Evolutionary conservation across 2,888 invertebrate species (phyloP).

Genomic region (Caenorhabditis sp.): DNA sequence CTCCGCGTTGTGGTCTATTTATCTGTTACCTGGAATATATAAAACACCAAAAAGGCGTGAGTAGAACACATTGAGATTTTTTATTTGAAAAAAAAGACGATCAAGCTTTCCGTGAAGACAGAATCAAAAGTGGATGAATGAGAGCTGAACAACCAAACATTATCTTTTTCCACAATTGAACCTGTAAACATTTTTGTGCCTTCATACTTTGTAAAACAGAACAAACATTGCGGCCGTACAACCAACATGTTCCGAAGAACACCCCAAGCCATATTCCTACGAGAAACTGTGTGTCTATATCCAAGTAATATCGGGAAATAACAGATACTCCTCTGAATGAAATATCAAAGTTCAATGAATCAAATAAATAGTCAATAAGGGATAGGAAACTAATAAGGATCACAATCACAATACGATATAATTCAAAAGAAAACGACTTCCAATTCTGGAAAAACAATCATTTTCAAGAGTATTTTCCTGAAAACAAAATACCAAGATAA

Average conservation of each 20-base stretch:
- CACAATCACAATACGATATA: background rate
- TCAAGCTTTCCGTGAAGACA: background rate
- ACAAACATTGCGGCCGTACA: background rate
- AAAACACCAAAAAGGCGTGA: no score
- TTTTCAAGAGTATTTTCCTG: background rate
- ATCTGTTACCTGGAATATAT: no score
- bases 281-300: background rate
- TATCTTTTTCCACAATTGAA: background rate
- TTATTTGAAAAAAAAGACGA: no score
- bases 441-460: background rate
- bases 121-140: background rate
- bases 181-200: background rate
- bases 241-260: background rate
- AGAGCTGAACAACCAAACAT: background rate
- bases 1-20: no score
- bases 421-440: background rate
- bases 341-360: background rate
- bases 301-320: background rate
- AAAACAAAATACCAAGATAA: background rate
- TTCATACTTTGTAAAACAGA: background rate
- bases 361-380: background rate
- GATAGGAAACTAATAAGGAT: background rate
- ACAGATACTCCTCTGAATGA: background rate
- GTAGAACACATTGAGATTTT: no score
- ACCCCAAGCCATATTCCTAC: background rate